Percentiles rank a stretch among this genome's conserved stretches.
Evolutionary conservation across 2,888 invertebrate species (phyloP).

Genomic region (Cerastis leucographa): DNA sequence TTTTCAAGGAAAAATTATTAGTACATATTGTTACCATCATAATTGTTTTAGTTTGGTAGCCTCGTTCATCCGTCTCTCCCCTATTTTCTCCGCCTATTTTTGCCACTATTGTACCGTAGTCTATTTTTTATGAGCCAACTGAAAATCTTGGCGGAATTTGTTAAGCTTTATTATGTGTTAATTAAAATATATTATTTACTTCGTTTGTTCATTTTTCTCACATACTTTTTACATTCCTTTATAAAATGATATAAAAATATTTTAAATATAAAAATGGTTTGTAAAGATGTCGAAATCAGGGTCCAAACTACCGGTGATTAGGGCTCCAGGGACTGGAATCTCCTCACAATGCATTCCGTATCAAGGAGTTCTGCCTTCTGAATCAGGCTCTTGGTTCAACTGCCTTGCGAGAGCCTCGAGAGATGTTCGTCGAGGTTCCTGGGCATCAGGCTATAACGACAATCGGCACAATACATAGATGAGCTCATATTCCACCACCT

Average conservation of each 20-base stretch:
- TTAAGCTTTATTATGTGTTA: accelerated
- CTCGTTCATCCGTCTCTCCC: no score
- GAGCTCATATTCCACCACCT: neutral
- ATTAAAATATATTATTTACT: neutral
- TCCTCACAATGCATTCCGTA: neutral
- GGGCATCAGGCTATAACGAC: neutral
- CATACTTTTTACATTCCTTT: no score
- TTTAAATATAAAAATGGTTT: neutral
- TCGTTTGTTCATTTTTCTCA: neutral
- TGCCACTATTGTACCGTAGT: neutral
- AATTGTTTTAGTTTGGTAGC: conserved; percentile 1
- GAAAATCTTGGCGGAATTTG: neutral
- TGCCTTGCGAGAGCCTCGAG: neutral
- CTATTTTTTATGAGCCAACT: neutral
- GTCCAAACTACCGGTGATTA: neutral
- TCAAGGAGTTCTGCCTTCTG: neutral
- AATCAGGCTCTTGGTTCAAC: neutral
- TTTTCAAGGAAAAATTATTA: conserved; percentile 9
- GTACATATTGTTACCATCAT: neutral
- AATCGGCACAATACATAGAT: neutral
- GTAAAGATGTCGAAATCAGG: neutral
- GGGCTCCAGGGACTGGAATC: neutral
- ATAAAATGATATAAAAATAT: no score
- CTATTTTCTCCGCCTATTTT: no score
- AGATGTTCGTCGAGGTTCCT: neutral